phyloP scores from a whole-genome alignment of 2,797 vertebrate species.

The Intellagama lesueurii region DNA sequence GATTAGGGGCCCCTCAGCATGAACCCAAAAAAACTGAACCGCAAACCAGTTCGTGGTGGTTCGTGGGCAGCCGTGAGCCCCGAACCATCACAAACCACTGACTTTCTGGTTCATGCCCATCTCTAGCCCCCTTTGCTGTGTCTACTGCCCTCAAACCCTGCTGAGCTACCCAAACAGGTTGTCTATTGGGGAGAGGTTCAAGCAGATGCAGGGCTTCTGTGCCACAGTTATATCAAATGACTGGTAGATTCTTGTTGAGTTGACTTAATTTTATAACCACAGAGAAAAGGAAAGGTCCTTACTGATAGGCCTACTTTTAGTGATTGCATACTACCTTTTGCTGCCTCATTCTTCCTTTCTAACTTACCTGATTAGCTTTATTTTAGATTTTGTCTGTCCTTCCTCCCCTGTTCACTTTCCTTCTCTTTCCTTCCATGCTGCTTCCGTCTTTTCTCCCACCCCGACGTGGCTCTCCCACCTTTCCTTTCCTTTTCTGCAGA shows the following conservation, averaged over 20 bases:
- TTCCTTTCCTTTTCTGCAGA: slow-evolving; percentile 80
- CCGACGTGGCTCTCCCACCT: slow-evolving; percentile 44
- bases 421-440: slow-evolving; percentile 26
- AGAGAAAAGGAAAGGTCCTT: not conserved
- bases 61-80: no score
- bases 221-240: not conserved
- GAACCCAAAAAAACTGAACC: no score
- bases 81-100: no score
- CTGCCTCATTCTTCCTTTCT: slow-evolving; percentile 29
- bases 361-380: not conserved
- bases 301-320: not conserved
- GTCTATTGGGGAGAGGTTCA: not conserved
- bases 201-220: not conserved
- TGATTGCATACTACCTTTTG: not conserved
- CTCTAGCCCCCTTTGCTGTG: no score
- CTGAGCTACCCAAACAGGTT: not conserved
- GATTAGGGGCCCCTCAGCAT: no score
- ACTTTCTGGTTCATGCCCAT: no score
- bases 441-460: not conserved
- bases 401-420: not conserved
- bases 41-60: no score
- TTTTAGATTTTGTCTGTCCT: not conserved
- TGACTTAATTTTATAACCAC: not conserved
- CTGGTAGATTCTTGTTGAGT: not conserved
- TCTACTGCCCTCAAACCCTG: no score